Evolutionary conservation across 2,888 invertebrate species (phyloP), one percentile per base, ranked within the genome.

Genomic region (Chelonus formosanus): DNA sequence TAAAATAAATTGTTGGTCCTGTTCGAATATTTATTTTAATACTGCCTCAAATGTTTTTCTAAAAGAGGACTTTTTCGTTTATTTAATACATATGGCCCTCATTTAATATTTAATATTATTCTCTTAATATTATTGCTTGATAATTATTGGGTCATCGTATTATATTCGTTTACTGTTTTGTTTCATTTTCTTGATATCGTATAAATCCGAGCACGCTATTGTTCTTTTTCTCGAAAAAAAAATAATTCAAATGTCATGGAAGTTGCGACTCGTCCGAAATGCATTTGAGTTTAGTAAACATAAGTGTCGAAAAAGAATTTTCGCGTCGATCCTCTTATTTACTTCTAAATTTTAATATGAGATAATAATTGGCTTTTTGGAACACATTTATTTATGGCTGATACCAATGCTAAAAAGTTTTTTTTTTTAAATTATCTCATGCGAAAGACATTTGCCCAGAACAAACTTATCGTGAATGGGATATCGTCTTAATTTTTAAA

Each of bases 181-280:
- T 53, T 7, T 3, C n/a, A 4, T 53, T 53, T 50, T 60, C 32
- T 36, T 70, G 67, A 66, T 70, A 67, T 71, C 20, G 20, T 20
- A 20, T 20, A 1, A 20, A 75, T 71, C 76, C 70, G 75, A 76
- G 76, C 71, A 74, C 76, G 73, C 74, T 67, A 58, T 67, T 67
- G 56, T 74, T 69, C 70, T 63, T 63, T 72, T 71, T 20, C 20
- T 20, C 20, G 20, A 20, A 64, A 71, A 67, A 74, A 70, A 67
- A 70, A 70, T 73, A 75, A 67, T 67, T 70, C 73, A 74, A 75
- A 76, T 73, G 79, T 78, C 79, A 78, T 78, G 78, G 76, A 78
- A 68, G 65, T 69, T 70, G 63, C 62, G 65, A 70, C 71, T 73
- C 64, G 63, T 72, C 65, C 67, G 65, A 75, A 70, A 74, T 75